Base-by-base conservation (phyloP, 2,797 vertebrate genomes). In the Poeciliopsis presidionis region DNA sequence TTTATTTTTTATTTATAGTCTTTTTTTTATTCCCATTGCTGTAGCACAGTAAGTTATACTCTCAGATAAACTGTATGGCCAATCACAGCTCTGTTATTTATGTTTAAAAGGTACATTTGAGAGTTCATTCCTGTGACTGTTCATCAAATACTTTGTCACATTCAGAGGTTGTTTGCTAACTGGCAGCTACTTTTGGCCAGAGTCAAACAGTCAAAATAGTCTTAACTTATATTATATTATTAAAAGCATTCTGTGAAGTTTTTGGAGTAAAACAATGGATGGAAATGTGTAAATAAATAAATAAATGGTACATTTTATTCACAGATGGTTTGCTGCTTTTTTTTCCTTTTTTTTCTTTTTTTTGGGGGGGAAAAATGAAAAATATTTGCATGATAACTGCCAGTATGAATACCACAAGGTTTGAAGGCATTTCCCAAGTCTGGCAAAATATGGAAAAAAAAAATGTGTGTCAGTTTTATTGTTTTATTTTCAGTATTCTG, bases 1-100 rank as follows among this genome's bases (percentile, higher is more conserved):
- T 55, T 94, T 93, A 69, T 70, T 94, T 91, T 94, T 95, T 95
- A 96, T 96, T 96, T 96, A 96, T 96, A 94, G 93, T 90, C 91
- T 78, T 79, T 51, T 63, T 84, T 89, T 88, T 84, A 82, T 89
- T 91, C 91, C 93, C 94, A 91, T 93, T 91, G 94, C 94, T 94
- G 91, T 95, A 94, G 77, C 90, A 87, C 93, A 95, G 91, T 95
- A 96, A 94, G 85, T 96, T 95, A 95, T 95, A 93, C 90, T 93
- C 91, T 93, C 93, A 93, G 94, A 96, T 45, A 91, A 93, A 93
- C 84, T 90, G 85, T 91, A 91, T 94, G 93, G 82, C 89, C 91
- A 89, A 85, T 79, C 86, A 82, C 89, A 93, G 84, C 91, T 91
- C 89, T 92, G 86, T 92, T 96, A 96, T 96, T 96, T 96, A 95